Evolutionary conservation across 2,113 vertebrate genomes (phyloP).

Genomic region (Pungitius pungitius): DNA sequence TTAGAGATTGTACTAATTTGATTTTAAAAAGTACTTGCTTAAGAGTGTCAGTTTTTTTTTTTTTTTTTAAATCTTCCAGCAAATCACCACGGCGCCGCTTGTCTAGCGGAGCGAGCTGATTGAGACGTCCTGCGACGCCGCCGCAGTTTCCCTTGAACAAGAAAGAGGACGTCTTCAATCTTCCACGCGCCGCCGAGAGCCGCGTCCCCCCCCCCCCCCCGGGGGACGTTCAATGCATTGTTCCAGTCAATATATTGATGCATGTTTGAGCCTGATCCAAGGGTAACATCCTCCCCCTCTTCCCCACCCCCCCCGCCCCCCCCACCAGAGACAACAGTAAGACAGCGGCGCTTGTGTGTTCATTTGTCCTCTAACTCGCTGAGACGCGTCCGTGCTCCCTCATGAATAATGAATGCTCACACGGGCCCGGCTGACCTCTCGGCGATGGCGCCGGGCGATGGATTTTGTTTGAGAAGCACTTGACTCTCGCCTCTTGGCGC

Average conservation of each 20-base stretch:
- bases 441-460: slow-evolving; percentile 60
- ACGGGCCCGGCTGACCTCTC: slow-evolving; percentile 55
- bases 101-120: slow-evolving; percentile 58
- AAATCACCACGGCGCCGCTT: slow-evolving; percentile 50
- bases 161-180: slow-evolving; percentile 55
- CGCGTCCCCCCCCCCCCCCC: too few species aligned
- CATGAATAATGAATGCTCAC: slow-evolving; percentile 69
- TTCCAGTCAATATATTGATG: slow-evolving; percentile 70
- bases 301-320: too few species aligned
- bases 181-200: slow-evolving; percentile 29
- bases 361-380: slow-evolving; percentile 64
- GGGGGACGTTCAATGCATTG: slow-evolving; percentile 59
- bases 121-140: slow-evolving; percentile 61
- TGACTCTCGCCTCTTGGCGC: slow-evolving; percentile 57
- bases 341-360: slow-evolving; percentile 70
- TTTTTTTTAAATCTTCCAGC: slow-evolving; percentile 49
- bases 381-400: slow-evolving; percentile 34
- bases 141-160: slow-evolving; percentile 38
- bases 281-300: slow-evolving; percentile 49
- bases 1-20: slow-evolving; percentile 42
- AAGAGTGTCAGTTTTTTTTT: slow-evolving; percentile 40
- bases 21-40: slow-evolving; percentile 44
- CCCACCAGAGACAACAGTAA: slow-evolving; percentile 58
- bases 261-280: slow-evolving; percentile 67
- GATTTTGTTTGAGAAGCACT: slow-evolving; percentile 59